Conservation (phyloP, 2,888 invertebrate genomes). For the Dysmachus trigonus region DNA sequence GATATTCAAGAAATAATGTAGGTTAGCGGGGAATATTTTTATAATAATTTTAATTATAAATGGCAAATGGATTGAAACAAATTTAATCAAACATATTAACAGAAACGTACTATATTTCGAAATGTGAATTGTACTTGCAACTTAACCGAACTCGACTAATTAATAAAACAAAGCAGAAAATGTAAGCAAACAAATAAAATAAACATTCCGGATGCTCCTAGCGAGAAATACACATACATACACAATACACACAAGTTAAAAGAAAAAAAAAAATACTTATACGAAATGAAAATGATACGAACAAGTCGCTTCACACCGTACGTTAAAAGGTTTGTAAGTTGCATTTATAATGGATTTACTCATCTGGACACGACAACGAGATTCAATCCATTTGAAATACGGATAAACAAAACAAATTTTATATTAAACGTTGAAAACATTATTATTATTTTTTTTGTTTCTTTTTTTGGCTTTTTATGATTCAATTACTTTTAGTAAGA, state of each 20-base stretch:
- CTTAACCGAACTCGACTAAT: background rate
- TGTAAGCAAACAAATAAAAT: slow-evolving; percentile 18
- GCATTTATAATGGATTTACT: background rate
- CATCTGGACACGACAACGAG: background rate
- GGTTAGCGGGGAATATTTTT: slow-evolving; percentile 37
- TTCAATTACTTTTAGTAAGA: background rate
- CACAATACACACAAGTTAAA: background rate
- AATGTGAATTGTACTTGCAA: background rate
- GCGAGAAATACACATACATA: background rate
- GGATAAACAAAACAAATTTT: slow-evolving; percentile 6
- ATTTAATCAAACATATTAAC: background rate
- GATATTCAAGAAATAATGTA: slow-evolving; percentile 45
- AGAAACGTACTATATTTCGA: background rate
- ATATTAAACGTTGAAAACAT: background rate
- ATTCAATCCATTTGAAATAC: slow-evolving; percentile 33
- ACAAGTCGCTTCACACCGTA: background rate
- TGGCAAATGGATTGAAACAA: slow-evolving; percentile 25
- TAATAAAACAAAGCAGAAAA: background rate
- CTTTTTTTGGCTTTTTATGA: background rate
- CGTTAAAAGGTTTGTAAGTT: background rate
- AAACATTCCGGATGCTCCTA: slow-evolving; percentile 36
- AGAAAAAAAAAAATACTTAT: background rate
- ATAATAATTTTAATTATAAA: slow-evolving; percentile 1
- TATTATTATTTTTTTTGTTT: slow-evolving; percentile 12
- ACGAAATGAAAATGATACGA: background rate